Conservation (phyloP, 1,140 invertebrate species). For the Leptoteleia sp. region DNA sequence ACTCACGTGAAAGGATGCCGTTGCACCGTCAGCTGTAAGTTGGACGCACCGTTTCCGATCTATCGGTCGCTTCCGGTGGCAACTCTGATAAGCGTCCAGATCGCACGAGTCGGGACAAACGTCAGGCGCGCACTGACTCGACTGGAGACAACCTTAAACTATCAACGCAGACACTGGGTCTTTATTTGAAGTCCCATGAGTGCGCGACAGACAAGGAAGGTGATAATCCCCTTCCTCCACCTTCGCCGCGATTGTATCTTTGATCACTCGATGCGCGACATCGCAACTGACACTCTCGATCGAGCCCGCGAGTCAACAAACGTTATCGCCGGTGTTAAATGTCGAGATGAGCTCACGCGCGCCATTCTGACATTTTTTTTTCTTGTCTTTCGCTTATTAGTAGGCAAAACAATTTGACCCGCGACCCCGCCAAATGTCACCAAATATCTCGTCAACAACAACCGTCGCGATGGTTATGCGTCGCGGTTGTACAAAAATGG, state of each 20-base stretch:
- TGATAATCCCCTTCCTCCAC: neutral
- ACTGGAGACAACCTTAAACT: neutral
- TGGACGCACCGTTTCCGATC: conserved; percentile 16
- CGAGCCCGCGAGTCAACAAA: neutral
- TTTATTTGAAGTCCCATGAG: neutral
- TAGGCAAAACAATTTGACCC: conserved; percentile 6
- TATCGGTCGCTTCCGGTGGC: conserved; percentile 35
- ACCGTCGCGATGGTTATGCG: neutral
- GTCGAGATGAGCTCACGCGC: no score
- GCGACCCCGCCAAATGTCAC: neutral
- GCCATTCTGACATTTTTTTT: no score
- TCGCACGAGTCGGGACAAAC: conserved; percentile 20
- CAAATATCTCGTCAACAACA: conserved; percentile 5
- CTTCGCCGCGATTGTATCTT: conserved; percentile 17
- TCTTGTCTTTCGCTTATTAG: no score
- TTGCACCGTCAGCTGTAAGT: conserved; percentile 24
- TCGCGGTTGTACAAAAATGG: conserved; percentile 2
- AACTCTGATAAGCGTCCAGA: conserved; percentile 7
- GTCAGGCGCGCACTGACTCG: conserved; percentile 32
- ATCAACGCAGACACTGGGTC: neutral
- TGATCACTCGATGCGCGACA: conserved; percentile 2
- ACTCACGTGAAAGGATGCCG: conserved; percentile 57
- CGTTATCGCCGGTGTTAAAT: no score
- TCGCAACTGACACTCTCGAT: conserved; percentile 2
- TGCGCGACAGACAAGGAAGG: neutral